Evolutionary conservation across 2,888 invertebrate genomes (phyloP), one percentile per base, ranked within the genome.

Genomic region (Eilema depressum): DNA sequence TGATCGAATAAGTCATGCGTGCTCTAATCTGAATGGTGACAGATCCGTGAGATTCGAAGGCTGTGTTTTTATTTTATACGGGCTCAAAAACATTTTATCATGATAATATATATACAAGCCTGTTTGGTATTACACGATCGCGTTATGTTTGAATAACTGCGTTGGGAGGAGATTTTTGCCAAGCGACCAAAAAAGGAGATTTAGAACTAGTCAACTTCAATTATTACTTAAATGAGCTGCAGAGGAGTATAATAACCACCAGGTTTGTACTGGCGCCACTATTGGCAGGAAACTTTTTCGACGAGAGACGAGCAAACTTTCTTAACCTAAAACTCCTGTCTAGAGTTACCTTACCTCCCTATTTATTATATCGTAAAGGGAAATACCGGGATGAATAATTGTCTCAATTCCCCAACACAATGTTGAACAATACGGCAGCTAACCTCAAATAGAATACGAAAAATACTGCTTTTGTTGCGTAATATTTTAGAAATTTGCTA

Each of bases 1-100:
- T 68, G 53, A 70, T 53, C 53, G 53, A 53, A n/a, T 10, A n/a
- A n/a, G 20, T 79, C 69, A 56, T 53, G 56, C 20, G 30, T 57
- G 28, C 23, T 63, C 23, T 65, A 53, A 56, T 69, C 53, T 2
- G 53, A n/a, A n/a, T 53, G 10, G 12, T 61, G n/a, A 23, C 30
- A 28, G 26, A n/a, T 63, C 37, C 11, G n/a, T 59, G 41, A n/a
- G 28, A 10, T 12, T 37, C 4, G 12, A 61, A 41, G 66, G 23
- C 7, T 56, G 30, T 14, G 33, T 37, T 63, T 62, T 25, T 37
- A 23, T 37, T 3, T 37, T 37, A 63, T 37, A 10, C 20, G 8
- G 53, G n/a, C 10, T 3, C 20, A 20, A 20, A 47, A 47, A 47
- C 5, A 14, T 47, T 47, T 37, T 37, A 37, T 14, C 10, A 33